These are phyloP conservation scores for Perca fluviatilis DNA, from an alignment of 2,113 vertebrate genomes.

Conservation along the genomic window DNA sequence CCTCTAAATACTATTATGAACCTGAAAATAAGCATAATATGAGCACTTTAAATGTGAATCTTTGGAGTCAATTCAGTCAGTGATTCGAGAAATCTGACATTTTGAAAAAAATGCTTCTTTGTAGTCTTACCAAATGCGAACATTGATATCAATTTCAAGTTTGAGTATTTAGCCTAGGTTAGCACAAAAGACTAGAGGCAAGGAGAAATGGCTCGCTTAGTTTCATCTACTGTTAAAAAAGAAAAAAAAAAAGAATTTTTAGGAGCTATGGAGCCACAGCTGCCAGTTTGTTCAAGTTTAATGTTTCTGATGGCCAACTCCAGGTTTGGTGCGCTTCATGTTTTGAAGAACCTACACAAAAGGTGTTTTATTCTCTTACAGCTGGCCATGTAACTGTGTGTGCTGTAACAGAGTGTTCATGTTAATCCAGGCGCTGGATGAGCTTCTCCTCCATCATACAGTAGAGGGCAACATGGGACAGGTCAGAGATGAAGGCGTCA, in stretches of 20 bases:
- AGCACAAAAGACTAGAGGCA: background rate
- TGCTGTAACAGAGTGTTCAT: background rate
- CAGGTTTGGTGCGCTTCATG: background rate
- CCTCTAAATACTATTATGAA: no score
- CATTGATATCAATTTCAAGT: background rate
- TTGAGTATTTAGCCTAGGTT: background rate
- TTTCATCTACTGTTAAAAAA: background rate
- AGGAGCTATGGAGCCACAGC: background rate
- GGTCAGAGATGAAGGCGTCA: slow-evolving; percentile 96
- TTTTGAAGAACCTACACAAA: background rate
- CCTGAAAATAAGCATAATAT: no score
- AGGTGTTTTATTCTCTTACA: background rate
- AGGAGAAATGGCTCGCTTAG: background rate
- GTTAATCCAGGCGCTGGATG: slow-evolving; percentile 91
- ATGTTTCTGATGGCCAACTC: background rate
- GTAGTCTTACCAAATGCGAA: background rate
- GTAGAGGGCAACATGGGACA: slow-evolving; percentile 93
- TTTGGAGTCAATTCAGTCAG: background rate
- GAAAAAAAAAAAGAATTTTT: background rate
- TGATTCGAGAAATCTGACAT: background rate
- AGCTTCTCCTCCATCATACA: slow-evolving; percentile 98
- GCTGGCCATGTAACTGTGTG: background rate
- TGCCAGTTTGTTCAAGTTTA: background rate
- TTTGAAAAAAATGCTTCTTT: background rate
- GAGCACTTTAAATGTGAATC: no score